Evolutionary conservation across 2,888 invertebrate genomes (phyloP).

Genomic region (Phortica okadai): DNA sequence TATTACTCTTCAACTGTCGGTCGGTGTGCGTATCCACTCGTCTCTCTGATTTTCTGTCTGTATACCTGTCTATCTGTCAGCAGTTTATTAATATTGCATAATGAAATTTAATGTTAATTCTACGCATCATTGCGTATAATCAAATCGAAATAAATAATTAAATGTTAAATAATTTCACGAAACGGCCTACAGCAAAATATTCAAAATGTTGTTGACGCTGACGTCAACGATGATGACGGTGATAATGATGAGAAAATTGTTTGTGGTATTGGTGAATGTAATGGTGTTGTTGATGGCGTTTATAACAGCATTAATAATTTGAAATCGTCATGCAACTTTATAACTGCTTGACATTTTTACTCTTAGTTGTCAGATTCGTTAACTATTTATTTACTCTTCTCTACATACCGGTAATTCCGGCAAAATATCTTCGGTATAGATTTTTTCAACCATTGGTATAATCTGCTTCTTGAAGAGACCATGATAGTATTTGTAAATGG

Average conservation of each 20-base stretch:
- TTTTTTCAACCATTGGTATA: conserved; percentile 70
- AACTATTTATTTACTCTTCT: background rate
- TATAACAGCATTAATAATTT: too few species aligned
- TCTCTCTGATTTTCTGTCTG: background rate
- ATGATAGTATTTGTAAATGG: conserved; percentile 75
- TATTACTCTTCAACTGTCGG: background rate
- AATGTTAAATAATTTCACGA: conserved; percentile 61
- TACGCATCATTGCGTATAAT: conserved; percentile 75
- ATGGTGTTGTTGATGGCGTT: background rate
- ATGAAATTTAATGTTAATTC: conserved; percentile 76
- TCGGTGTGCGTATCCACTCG: background rate
- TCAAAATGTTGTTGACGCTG: conserved; percentile 20
- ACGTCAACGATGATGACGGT: background rate
- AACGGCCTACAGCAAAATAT: conserved; percentile 40
- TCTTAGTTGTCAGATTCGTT: background rate
- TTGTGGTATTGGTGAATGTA: conserved; percentile 35
- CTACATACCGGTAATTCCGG: conserved; percentile 72
- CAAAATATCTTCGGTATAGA: conserved; percentile 70
- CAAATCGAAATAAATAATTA: conserved; percentile 75
- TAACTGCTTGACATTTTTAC: background rate
- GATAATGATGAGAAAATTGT: background rate
- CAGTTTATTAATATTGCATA: conserved; percentile 70
- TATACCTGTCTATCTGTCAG: conserved; percentile 48
- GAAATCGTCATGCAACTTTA: too few species aligned
- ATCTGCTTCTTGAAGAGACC: conserved; percentile 71